These are phyloP conservation scores for Drosophila leonis DNA, from an alignment of 2,888 invertebrate genomes.

Conservation along the genomic window DNA sequence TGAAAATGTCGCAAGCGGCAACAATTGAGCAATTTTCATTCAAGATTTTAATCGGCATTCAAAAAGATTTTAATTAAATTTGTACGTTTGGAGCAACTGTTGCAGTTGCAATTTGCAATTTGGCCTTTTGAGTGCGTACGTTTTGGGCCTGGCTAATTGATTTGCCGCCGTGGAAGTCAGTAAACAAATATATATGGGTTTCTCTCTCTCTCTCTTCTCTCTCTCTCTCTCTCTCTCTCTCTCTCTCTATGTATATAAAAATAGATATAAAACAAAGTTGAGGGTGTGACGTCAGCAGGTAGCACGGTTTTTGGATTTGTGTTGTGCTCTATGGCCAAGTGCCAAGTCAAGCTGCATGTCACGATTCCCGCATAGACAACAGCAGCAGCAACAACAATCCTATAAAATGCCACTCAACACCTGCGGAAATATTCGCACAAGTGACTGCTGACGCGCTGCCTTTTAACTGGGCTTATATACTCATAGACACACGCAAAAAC, in stretches of 20 bases:
- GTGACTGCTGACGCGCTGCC: constrained; percentile 64
- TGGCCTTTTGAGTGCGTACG: constrained; percentile 26
- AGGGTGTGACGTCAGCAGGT: constrained; percentile 57
- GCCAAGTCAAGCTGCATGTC: constrained; percentile 77
- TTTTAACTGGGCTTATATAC: constrained; percentile 42
- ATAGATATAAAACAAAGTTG: constrained; percentile 13
- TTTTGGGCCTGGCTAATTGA: constrained; percentile 46
- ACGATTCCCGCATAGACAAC: constrained; percentile 70
- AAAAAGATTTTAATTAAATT: constrained; percentile 53
- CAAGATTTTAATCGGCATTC: constrained; percentile 48
- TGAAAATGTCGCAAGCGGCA: constrained; percentile 55
- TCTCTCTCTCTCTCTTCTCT: not conserved
- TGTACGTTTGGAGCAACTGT: constrained; percentile 26
- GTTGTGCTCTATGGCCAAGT: constrained; percentile 58
- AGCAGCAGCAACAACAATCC: constrained; percentile 59
- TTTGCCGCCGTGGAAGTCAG: constrained; percentile 46
- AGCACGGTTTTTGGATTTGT: constrained; percentile 43
- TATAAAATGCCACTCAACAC: constrained; percentile 79
- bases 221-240: no score
- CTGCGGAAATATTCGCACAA: constrained; percentile 77
- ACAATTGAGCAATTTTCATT: constrained; percentile 70
- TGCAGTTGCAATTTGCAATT: constrained; percentile 57
- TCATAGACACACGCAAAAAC: not conserved
- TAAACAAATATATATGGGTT: constrained; percentile 10
- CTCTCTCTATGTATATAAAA: not conserved